Base-by-base conservation (phyloP, 2,113 vertebrate genomes). In the Geococcyx californianus region DNA sequence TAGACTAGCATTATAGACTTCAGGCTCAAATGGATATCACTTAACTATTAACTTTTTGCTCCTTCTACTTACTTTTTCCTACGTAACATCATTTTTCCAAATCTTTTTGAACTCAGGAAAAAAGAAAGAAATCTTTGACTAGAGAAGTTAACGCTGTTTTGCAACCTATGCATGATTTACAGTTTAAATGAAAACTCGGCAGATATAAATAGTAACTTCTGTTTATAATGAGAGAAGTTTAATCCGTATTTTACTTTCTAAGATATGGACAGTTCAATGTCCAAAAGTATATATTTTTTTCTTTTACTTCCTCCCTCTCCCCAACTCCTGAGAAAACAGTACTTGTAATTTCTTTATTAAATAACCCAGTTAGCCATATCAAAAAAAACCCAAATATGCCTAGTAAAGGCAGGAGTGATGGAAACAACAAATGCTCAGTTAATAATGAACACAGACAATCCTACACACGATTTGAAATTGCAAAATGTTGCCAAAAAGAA, bases 1-100 rank as follows among this genome's bases (percentile, higher is more conserved):
- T 49, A 69, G 45, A 56, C 25, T 28, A 8, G 10, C 12, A 36
- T 49, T 73, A 59, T 13, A 75, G 33, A 52, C 10, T 67, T 78
- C 16, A 47, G 3, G 20, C 26, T 77, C 42, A 62, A 16, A 49
- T 47, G 4, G 9, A 44, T 69, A 26, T 36, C 21, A 26, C n/a
- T 9, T 44, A 60, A 34, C 6, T 59, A 47, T 56, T 64, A 8
- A 56, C 7, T 3, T 44, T 17, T 89, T 70, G 13, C 26, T 47
- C 3, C 2, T 68, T 73, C 40, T 52, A 15, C 7, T 68, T 73
- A 67, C 7, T 8, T 55, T 83, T 33, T 26, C 9, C 3, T 16
- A 2, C 1, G 5, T n/a, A 60, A 29, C 0, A 0, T 29, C 0
- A 58, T 66, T 74, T 76, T 80, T 38, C 11, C 20, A 26, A 24